Conservation (phyloP, 2,797 vertebrate species). For the Neomorphus geoffroyi region DNA sequence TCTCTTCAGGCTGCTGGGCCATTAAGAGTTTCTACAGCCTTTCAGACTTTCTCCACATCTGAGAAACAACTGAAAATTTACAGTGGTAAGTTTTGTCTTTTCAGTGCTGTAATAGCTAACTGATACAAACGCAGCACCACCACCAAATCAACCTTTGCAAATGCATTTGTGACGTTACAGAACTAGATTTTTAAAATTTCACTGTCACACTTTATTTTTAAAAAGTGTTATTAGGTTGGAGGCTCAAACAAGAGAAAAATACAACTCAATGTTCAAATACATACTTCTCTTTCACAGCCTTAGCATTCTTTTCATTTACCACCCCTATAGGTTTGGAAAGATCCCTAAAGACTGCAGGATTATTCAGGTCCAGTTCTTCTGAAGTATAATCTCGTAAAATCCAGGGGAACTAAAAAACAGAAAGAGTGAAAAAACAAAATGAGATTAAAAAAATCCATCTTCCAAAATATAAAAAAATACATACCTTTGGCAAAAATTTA, state of each 20-base stretch:
- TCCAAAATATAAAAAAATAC: not conserved
- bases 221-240: not conserved
- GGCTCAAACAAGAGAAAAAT: not conserved
- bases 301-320: conserved; percentile 93
- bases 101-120: not conserved
- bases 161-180: not conserved
- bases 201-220: not conserved
- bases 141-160: not conserved
- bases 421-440: not conserved
- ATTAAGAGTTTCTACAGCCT: not conserved
- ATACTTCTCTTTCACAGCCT: conserved; percentile 91
- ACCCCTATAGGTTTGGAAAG: conserved; percentile 94
- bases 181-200: not conserved
- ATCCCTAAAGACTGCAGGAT: conserved; percentile 90
- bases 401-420: conserved; percentile 92
- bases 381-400: conserved; percentile 93
- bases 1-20: not conserved
- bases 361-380: conserved; percentile 91
- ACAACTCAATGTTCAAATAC: conserved; percentile 37
- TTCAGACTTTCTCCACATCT: not conserved
- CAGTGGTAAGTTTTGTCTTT: not conserved
- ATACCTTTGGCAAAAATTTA: not conserved
- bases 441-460: not conserved
- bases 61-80: not conserved
- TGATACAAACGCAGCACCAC: not conserved